A percentile compares a stretch with the other conserved stretches of the same genome.
phyloP scores from a whole-genome alignment of 2,888 invertebrate species.

The Graphium colonna region DNA sequence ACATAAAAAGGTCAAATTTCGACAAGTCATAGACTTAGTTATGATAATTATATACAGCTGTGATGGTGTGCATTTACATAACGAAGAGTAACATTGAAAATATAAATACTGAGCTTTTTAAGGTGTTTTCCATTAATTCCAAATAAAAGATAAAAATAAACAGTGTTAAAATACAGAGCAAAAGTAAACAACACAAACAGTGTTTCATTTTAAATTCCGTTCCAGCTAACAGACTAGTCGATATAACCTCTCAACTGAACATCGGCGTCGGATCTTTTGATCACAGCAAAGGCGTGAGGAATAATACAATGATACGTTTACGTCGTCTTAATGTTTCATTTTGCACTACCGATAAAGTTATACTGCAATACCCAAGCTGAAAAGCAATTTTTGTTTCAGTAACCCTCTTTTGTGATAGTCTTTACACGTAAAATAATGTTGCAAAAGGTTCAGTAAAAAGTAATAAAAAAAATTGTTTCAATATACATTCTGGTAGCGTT shows the following conservation, averaged over 20 bases:
- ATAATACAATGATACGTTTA: slow-evolving; percentile 16
- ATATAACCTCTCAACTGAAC: not conserved
- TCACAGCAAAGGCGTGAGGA: slow-evolving; percentile 11
- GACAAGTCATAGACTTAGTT: too few relatives aligned
- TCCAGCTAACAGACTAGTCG: slow-evolving; percentile 5
- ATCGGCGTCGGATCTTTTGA: slow-evolving; percentile 7
- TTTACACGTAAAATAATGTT: not conserved
- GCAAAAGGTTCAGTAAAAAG: not conserved
- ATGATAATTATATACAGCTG: too few relatives aligned
- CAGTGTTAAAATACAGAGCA: too few relatives aligned
- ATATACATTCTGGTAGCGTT: too few relatives aligned
- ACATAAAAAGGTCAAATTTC: too few relatives aligned
- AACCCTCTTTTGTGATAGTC: not conserved
- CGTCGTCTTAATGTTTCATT: slow-evolving; percentile 14
- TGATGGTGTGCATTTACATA: too few relatives aligned
- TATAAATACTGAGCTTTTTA: too few relatives aligned
- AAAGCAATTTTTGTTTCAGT: not conserved
- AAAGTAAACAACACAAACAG: not conserved
- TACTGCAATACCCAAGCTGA: not conserved
- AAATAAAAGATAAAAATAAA: too few relatives aligned
- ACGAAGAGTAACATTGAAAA: too few relatives aligned
- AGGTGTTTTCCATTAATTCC: too few relatives aligned
- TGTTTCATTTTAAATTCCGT: not conserved
- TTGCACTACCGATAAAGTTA: slow-evolving; percentile 2
- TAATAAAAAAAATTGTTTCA: not conserved